These are phyloP conservation scores for Fratercula arctica DNA, from an alignment of 2,797 vertebrate genomes.

Conservation along the genomic window DNA sequence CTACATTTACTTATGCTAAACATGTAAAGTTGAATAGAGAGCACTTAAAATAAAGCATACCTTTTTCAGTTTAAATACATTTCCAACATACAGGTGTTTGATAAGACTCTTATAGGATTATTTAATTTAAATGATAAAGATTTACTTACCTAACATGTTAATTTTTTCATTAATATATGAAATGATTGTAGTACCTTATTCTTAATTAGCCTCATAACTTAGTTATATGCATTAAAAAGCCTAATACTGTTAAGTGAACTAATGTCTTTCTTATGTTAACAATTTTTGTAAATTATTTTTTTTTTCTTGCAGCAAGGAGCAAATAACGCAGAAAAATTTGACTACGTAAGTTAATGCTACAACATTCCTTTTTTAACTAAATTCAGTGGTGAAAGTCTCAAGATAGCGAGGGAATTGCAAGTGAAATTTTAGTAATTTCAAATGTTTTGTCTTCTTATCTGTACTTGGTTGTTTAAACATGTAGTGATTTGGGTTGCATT, in stretches of 20 bases:
- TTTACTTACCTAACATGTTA: slow-evolving; percentile 64
- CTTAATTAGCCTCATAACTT: slow-evolving; percentile 44
- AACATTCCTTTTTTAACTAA: neutral
- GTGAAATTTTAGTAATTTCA: neutral
- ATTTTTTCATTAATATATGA: slow-evolving; percentile 68
- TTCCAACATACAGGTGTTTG: slow-evolving; percentile 43
- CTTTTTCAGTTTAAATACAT: slow-evolving; percentile 63
- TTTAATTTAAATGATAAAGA: slow-evolving; percentile 57
- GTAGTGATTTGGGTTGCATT: neutral
- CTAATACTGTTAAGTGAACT: slow-evolving; percentile 65
- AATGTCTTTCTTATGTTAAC: slow-evolving; percentile 56
- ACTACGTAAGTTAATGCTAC: slow-evolving; percentile 89
- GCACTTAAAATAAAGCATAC: slow-evolving; percentile 73
- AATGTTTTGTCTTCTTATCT: neutral
- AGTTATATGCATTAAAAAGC: slow-evolving; percentile 47
- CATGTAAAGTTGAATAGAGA: slow-evolving; percentile 36
- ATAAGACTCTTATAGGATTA: slow-evolving; percentile 26
- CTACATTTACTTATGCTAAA: slow-evolving; percentile 42
- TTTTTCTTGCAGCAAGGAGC: slow-evolving; percentile 91
- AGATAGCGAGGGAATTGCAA: neutral
- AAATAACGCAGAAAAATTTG: slow-evolving; percentile 97
- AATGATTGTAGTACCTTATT: slow-evolving; percentile 58
- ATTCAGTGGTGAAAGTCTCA: neutral
- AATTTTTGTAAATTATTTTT: slow-evolving; percentile 69
- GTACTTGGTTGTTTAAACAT: neutral